Base-by-base conservation (phyloP, 2,113 vertebrate species). In the Burhinus oedicnemus region DNA sequence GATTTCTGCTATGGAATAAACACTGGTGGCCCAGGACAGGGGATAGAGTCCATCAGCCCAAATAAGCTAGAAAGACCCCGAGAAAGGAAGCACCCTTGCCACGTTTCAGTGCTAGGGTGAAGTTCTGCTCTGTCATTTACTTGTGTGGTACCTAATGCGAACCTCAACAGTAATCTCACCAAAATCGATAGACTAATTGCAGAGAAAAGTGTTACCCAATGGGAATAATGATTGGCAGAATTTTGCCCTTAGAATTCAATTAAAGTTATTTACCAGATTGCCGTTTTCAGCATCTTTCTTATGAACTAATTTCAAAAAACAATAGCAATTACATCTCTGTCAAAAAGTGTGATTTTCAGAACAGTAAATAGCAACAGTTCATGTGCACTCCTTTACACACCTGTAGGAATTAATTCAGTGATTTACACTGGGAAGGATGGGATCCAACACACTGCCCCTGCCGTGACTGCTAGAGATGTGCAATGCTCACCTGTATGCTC, bases 191-290 rank as follows among this genome's bases (percentile, higher is more conserved):
- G 54, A 88, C 58, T 88, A 82, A 81, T 68, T 95, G 75, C 29
- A 86, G 36, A 86, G 62, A 70, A 84, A 79, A 75, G 32, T 60
- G n/a, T 70, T 88, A 62, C 75, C 83, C 75, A 66, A 42, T 70
- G 78, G 89, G 71, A 95, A 21, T 87, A 91, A 90, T 90, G 94
- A 96, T 74, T 97, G 94, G 34, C 94, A 96, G 95, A 87, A 83
- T 94, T 90, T 94, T 86, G 93, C 89, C 87, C 60, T 94, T 83
- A 86, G 89, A 95, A 90, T 96, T 92, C 89, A 96, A 78, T 95
- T 95, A 80, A 91, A 95, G 58, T 95, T 96, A 83, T 97, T 96
- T 96, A 94, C 58, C 62, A 94, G 45, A 94, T 85, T 94, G 91
- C 71, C 93, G 32, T 90, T 97, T 94, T 95, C 89, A 86, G 66